Base-by-base conservation (phyloP, 1,140 invertebrate genomes). In the Saxidomus purpurata region DNA sequence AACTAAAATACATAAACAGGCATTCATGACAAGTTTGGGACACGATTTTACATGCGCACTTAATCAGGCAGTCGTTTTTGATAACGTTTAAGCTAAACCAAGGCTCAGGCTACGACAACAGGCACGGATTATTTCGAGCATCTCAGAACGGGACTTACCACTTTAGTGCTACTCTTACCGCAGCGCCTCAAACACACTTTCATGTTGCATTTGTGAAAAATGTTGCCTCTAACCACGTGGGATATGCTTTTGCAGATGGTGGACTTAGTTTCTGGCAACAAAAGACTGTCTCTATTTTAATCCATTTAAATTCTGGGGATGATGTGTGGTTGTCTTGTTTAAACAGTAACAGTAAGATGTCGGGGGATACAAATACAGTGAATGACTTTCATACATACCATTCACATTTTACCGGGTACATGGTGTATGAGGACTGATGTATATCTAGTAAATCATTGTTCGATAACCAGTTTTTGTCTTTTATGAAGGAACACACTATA, bases 111-210 rank as follows among this genome's bases (percentile, higher is more conserved):
- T 71, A 71, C 22, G 28, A 71, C 22, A 8, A 4, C 13, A 71
- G 31, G 31, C 38, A 36, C 31, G 67, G 67, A 71, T 2, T 19
- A 36, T 71, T 71, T 40, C 31, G 31, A 3, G 67, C 67, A 34
- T 25, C 67, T 31, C n/a, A 25, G n/a, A 79, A 79, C 76, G 76
- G 76, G n/a, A 79, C 76, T 22, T 79, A 79, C 43, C 22, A 47
- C 19, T 49, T 79, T n/a, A 28, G 38, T 17, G 76, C 40, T 22
- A 79, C 76, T 36, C 28, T 79, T 6, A 3, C 76, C n/a, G 38
- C 76, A 19, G 19, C 19, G n/a, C 76, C 76, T 22, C 47, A 79
- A 22, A 43, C 17, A 22, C 40, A 36, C n/a, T 79, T 79, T 31
- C 40, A 79, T 49, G 43, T 79, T 4, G 47, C 38, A 52, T 79